Evolutionary conservation across 2,888 invertebrate species (phyloP).

Genomic region (Mechanitis mazaeus): DNA sequence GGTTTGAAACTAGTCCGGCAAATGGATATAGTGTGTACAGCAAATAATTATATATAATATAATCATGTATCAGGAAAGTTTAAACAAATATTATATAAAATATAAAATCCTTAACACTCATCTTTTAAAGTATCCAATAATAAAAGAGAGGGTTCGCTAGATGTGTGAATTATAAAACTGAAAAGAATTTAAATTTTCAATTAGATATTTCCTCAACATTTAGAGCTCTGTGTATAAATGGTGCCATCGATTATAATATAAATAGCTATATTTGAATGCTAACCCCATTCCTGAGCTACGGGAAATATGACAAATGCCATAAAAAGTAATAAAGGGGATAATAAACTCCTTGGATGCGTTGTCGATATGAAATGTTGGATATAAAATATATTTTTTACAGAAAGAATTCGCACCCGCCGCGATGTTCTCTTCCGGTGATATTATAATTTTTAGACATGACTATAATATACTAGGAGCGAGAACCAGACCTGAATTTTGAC

Average conservation of each 20-base stretch:
- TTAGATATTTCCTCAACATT: conserved; percentile 24
- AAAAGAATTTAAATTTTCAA: conserved; percentile 18
- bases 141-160: too few relatives aligned
- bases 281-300: conserved; percentile 41
- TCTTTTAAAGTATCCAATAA: too few relatives aligned
- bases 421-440: conserved; percentile 36
- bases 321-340: conserved; percentile 64
- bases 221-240: conserved; percentile 35
- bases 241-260: conserved; percentile 68
- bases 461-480: background rate
- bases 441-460: conserved; percentile 21
- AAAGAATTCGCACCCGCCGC: conserved; percentile 42
- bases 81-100: too few relatives aligned
- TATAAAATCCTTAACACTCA: too few relatives aligned
- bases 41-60: too few relatives aligned
- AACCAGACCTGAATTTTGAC: too few relatives aligned
- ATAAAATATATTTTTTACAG: conserved; percentile 47
- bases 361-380: conserved; percentile 52
- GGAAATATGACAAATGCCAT: conserved; percentile 60
- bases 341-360: conserved; percentile 52
- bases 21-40: too few relatives aligned
- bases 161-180: background rate
- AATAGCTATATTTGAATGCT: conserved; percentile 64
- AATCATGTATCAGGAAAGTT: too few relatives aligned
- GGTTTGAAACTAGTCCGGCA: too few relatives aligned